phyloP scores from a whole-genome alignment of 2,888 invertebrate genomes.

The Punctoribates punctum region DNA sequence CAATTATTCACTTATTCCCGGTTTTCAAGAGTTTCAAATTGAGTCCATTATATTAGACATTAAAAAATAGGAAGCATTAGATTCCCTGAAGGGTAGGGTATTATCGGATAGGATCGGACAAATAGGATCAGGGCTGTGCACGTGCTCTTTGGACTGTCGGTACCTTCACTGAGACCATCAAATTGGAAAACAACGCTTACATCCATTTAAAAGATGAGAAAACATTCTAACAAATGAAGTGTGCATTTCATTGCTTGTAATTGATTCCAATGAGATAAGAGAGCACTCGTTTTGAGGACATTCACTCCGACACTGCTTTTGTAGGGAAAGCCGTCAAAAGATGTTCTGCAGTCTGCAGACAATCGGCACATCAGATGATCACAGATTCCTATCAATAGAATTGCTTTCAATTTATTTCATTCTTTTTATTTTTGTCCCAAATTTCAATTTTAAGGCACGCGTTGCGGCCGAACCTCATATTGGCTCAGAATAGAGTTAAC shows the following conservation, averaged over 20 bases:
- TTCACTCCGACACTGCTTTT: conserved; percentile 12
- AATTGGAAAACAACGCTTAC: not conserved
- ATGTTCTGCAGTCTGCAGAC: not conserved
- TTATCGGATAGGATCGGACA: not conserved
- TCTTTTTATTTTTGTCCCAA: not conserved
- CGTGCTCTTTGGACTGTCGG: not conserved
- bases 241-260: conserved; percentile 24
- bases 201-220: not conserved
- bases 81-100: not conserved
- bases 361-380: not conserved
- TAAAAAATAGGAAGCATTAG: not conserved
- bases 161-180: not conserved
- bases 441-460: conserved; percentile 20
- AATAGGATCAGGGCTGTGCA: not conserved
- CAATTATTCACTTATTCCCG: too few relatives aligned
- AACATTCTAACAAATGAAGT: conserved; percentile 13
- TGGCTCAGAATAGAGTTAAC: not conserved
- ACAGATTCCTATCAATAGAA: conserved; percentile 23
- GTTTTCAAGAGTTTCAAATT: not conserved
- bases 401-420: not conserved
- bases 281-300: conserved; percentile 16
- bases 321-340: not conserved
- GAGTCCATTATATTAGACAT: not conserved
- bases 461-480: conserved; percentile 16
- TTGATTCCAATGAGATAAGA: conserved; percentile 27